These are phyloP conservation scores for Axinella damicornis DNA, from an alignment of 37 sponge, comb jelly and placozoan genomes.

Conservation along the genomic window DNA sequence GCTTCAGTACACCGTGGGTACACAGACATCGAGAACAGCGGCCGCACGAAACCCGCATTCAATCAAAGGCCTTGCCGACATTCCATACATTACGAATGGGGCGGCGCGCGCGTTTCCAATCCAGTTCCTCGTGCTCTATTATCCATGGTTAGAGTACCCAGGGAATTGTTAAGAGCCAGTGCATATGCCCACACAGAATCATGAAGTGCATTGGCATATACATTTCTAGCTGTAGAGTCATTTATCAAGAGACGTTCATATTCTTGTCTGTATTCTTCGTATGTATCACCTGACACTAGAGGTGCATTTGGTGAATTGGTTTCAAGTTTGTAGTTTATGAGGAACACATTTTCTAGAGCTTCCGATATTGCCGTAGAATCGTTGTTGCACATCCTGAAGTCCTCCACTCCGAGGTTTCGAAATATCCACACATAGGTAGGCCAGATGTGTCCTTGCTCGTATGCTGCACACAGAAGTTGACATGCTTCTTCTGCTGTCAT, in stretches of 20 bases:
- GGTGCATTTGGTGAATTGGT: too few species aligned
- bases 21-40: too few species aligned
- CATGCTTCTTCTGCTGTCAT: slow-evolving; percentile 15
- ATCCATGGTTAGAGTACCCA: not conserved
- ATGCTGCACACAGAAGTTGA: not conserved
- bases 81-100: too few species aligned
- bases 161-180: slow-evolving; percentile 48
- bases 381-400: not conserved
- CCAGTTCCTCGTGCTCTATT: too few species aligned
- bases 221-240: not conserved
- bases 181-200: slow-evolving; percentile 56
- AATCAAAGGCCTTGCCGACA: too few species aligned
- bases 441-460: not conserved
- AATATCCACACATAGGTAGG: slow-evolving; percentile 48
- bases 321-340: not conserved
- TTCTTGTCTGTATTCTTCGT: too few species aligned
- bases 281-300: too few species aligned
- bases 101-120: too few species aligned
- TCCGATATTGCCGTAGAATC: slow-evolving; percentile 4
- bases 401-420: not conserved
- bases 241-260: not conserved
- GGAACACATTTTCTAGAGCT: slow-evolving; percentile 27
- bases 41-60: too few species aligned
- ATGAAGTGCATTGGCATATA: slow-evolving; percentile 28
- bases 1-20: too few species aligned